Base-by-base conservation (phyloP, 2,888 invertebrate genomes). In the Drosophila phalerata region DNA sequence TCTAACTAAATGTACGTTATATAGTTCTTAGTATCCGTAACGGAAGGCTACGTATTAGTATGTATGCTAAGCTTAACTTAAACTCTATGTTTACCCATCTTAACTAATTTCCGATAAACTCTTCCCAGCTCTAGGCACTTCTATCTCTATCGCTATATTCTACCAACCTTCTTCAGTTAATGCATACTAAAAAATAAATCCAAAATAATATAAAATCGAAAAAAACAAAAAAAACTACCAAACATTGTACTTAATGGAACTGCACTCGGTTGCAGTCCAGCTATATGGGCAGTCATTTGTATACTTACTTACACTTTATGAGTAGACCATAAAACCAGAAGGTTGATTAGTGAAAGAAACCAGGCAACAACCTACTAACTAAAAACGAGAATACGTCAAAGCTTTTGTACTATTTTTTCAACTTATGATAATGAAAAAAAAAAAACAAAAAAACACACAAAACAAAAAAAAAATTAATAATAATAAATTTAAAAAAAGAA, bases 241-340 rank as follows among this genome's bases (percentile, higher is more conserved):
- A 77, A 73, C 64, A 79, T 69, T 81, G 86, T 88, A 85, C 85
- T 85, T 85, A 85, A 75, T 48, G 77, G 77, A 73, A 47, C 81
- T 81, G 86, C 79, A 49, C 53, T 60, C 40, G 47, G 34, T 74
- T 69, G 86, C 80, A 77, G 72, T 80, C 70, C 79, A 81, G 89
- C 88, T 87, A 87, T 93, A 93, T 93, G 93, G 93, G 92, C 93
- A 92, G 81, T 84, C 84, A 84, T 81, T 86, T 86, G 87, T 84
- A 84, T 84, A 84, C 87, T 84, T 77, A 76, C 47, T 43, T 43
- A 49, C 47, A 71, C 69, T 67, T 73, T 64, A 58, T 61, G 64
- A 69, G 60, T 77, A 77, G 70, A 66, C 70, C 66, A 60, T 77
- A 55, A 61, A 61, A 63, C 60, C 57, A 49, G 37, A 66, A 70